A percentile compares a stretch with the other conserved stretches of the same genome.
phyloP scores from a whole-genome alignment of 1,140 invertebrate genomes.

The Drosophila orosa region DNA sequence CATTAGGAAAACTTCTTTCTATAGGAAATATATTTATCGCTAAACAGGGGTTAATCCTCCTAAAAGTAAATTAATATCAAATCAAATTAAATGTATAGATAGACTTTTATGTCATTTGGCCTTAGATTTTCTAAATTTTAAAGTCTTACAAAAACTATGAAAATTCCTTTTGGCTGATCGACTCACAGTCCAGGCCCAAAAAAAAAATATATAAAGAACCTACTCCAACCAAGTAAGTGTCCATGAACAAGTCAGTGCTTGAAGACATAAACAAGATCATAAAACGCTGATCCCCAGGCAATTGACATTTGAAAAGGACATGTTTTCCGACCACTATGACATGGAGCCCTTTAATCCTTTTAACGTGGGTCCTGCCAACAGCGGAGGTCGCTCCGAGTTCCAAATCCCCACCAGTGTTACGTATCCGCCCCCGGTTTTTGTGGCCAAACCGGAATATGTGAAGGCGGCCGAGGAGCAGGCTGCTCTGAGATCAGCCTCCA shows the following conservation, averaged over 20 bases:
- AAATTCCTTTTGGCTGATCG: conserved; percentile 8
- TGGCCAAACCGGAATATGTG: conserved; percentile 29
- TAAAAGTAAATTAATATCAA: neutral
- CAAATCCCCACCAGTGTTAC: conserved; percentile 43
- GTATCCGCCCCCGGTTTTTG: conserved; percentile 57
- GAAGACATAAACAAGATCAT: neutral
- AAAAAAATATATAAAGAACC: neutral
- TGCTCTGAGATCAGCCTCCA: conserved; percentile 16
- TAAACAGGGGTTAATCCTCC: neutral
- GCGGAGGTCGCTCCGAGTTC: conserved; percentile 18
- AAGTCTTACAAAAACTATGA: neutral
- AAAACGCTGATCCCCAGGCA: neutral
- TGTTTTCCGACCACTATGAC: conserved; percentile 43
- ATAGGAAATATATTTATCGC: neutral
- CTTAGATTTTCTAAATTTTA: neutral
- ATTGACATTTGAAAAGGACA: conserved; percentile 2
- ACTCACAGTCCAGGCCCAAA: conserved; percentile 7
- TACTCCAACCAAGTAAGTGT: conserved; percentile 14
- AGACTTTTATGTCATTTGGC: conserved; percentile 14
- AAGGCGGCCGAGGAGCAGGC: conserved; percentile 11
- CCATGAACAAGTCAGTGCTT: neutral
- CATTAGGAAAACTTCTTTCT: neutral
- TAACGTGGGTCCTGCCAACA: conserved; percentile 40
- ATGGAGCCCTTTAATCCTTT: conserved; percentile 55
- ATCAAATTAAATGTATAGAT: neutral